Base-by-base conservation (phyloP, 2,113 vertebrate species). In the Perca schrenkii region DNA sequence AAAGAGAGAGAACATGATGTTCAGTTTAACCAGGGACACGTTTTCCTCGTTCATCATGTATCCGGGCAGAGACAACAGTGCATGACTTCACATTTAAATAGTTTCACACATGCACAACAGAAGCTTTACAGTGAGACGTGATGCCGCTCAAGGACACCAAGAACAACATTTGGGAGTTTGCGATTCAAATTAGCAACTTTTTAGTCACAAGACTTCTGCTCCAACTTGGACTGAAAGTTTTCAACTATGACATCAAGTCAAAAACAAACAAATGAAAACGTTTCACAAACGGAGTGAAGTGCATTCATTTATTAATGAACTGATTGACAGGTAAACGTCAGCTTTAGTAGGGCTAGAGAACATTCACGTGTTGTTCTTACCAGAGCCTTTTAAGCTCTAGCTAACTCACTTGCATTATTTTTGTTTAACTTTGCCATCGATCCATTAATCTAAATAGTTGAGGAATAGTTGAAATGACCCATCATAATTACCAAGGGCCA, bases 1-100 rank as follows among this genome's bases (percentile, higher is more conserved):
- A 56, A 62, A 53, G 6, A 31, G 34, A 62, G 71, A 22, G 82
- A 70, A 75, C 77, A 58, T 70, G 15, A 10, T 64, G 74, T 82
- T 86, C 57, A 25, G n/a, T 50, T 67, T 68, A 19, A 68, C 52
- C 43, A 54, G 40, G 22, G 52, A 70, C 66, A 56, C 36, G 28
- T 85, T 64, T 64, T 61, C 19, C 46, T 31, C 17, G 13, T 60
- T 68, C 49, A 52, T 65, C 47, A 17, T 49, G 40, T 54, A 21
- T 56, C 40, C 3, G 3, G 74, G 28, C 28, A 19, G 58, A 60
- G 67, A 53, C 14, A 6, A 66, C 16, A 1, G 52, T 65, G 74
- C 46, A 53, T 34, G 65, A 75, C 58, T 58, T 84, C 70, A 72
- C 57, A 63, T 74, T 49, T 64, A 64, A 64, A 64, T 25, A 13